These are phyloP conservation scores for Patiria pectinifera DNA, from an alignment of 53 echinoderm and acorn worm genomes.

Conservation along the genomic window DNA sequence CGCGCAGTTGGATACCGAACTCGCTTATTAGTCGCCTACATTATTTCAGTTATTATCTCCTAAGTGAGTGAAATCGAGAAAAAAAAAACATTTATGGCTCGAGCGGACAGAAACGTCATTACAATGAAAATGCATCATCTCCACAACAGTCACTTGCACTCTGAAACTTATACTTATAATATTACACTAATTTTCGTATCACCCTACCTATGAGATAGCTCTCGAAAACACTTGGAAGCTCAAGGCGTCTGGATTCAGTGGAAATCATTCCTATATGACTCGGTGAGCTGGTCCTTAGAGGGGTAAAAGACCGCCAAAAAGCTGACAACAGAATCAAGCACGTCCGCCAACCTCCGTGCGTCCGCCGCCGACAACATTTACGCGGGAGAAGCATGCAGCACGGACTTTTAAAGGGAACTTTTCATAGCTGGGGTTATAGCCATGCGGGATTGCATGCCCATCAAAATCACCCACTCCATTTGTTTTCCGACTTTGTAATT, in stretches of 20 bases:
- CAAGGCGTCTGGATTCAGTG: neutral
- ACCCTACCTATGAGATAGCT: neutral
- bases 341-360: neutral
- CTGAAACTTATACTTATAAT: too few relatives aligned
- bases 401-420: neutral
- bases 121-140: too few relatives aligned
- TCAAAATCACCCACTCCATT: neutral
- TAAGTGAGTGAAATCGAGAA: too few relatives aligned
- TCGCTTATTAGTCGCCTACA: too few relatives aligned
- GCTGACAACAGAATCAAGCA: neutral
- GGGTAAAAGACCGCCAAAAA: neutral
- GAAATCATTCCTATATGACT: neutral
- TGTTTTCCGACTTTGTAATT: neutral
- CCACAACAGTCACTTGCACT: too few relatives aligned
- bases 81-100: too few relatives aligned
- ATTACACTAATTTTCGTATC: neutral
- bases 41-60: too few relatives aligned
- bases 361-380: neutral
- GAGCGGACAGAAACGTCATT: too few relatives aligned
- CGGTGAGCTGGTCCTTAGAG: neutral
- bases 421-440: neutral
- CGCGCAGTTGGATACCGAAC: too few relatives aligned
- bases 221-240: neutral
- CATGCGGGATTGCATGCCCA: neutral
- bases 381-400: neutral